A percentile compares a stretch with the other conserved stretches of the same genome.
phyloP scores from a whole-genome alignment of 2,888 invertebrate genomes.

The Apodemia zela region DNA sequence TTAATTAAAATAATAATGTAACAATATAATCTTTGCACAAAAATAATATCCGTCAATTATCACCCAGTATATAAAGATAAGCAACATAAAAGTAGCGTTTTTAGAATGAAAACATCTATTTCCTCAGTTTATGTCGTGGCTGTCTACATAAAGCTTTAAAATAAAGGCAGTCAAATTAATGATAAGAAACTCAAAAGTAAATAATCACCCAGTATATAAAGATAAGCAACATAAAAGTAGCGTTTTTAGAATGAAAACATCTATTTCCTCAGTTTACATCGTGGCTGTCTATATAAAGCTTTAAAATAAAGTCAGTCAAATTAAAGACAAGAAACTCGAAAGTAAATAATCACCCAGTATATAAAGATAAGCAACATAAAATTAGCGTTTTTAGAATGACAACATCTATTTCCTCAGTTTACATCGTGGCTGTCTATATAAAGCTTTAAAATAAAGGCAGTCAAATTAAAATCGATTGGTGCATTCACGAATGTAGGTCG shows the following conservation, averaged over 20 bases:
- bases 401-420: neutral
- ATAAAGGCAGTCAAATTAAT: no score
- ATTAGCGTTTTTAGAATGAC: neutral
- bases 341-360: no score
- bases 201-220: no score
- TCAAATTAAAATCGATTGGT: constrained; percentile 49
- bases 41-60: no score
- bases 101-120: neutral
- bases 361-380: neutral
- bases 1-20: no score
- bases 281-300: constrained; percentile 22
- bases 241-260: neutral
- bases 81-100: neutral
- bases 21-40: no score
- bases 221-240: no score
- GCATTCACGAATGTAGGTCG: constrained; percentile 54
- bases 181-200: no score
- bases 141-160: constrained; percentile 21
- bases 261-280: neutral
- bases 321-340: no score
- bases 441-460: constrained; percentile 35
- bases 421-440: constrained; percentile 20
- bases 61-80: no score
- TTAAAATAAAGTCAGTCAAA: constrained; percentile 39
- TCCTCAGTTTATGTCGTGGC: neutral